Evolutionary conservation across 1,140 invertebrate species (phyloP).

Genomic region (Phenacoccus solenopsis): DNA sequence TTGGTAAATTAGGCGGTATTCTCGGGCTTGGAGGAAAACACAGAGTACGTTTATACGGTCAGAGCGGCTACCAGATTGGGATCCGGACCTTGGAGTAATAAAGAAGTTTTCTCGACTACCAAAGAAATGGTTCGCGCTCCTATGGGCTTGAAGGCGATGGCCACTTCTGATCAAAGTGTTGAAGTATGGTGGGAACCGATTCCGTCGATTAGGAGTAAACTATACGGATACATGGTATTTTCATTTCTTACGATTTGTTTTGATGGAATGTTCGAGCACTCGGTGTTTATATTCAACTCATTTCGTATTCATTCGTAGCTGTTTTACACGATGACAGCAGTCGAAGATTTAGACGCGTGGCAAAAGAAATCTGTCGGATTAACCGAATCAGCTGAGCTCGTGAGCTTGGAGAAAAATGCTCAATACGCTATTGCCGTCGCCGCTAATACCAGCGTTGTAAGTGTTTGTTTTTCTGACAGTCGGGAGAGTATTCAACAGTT

Average conservation of each 20-base stretch:
- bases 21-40: slow-evolving; percentile 84
- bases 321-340: slow-evolving; percentile 83
- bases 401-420: slow-evolving; percentile 78
- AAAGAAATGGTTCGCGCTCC: slow-evolving; percentile 79
- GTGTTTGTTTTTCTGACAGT: not conserved
- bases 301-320: slow-evolving; percentile 35
- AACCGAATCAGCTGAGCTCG: slow-evolving; percentile 79
- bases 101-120: slow-evolving; percentile 68
- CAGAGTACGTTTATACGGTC: slow-evolving; percentile 88
- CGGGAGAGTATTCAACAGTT: not conserved
- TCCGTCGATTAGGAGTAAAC: slow-evolving; percentile 58
- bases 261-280: no score
- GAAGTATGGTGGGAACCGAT: slow-evolving; percentile 94
- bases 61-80: slow-evolving; percentile 81
- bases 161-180: slow-evolving; percentile 79
- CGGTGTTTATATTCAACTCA: not conserved
- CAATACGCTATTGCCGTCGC: slow-evolving; percentile 88
- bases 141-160: slow-evolving; percentile 78
- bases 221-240: slow-evolving; percentile 62
- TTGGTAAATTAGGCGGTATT: slow-evolving; percentile 73
- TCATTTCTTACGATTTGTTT: no score
- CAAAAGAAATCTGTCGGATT: slow-evolving; percentile 68
- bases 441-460: slow-evolving; percentile 46
- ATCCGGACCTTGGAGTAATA: slow-evolving; percentile 78
- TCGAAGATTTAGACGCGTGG: slow-evolving; percentile 86